These are phyloP conservation scores for Drosophila ercepeae DNA, from an alignment of 1,140 invertebrate species.

Conservation along the genomic window DNA sequence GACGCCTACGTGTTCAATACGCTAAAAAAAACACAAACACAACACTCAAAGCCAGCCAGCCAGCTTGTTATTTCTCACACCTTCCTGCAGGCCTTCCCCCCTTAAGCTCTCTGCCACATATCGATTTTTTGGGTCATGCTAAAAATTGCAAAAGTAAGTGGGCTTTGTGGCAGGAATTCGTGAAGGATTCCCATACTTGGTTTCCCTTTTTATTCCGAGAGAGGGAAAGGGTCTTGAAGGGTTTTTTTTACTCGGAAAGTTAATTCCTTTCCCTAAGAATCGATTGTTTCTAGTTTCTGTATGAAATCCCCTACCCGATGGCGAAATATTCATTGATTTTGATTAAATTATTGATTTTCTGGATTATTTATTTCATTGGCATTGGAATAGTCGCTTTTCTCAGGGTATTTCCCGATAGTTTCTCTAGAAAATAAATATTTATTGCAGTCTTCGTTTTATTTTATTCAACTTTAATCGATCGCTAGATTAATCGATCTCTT, in stretches of 20 bases:
- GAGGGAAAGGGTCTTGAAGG: background rate
- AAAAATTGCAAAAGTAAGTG: slow-evolving; percentile 37
- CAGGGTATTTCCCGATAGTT: slow-evolving; percentile 27
- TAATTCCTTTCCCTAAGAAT: background rate
- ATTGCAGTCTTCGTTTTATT: background rate
- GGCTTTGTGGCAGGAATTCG: slow-evolving; percentile 24
- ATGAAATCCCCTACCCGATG: background rate
- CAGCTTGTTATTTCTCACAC: slow-evolving; percentile 56
- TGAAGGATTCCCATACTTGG: slow-evolving; percentile 22
- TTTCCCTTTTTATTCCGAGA: slow-evolving; percentile 6
- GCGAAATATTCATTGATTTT: no score
- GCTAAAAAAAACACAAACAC: slow-evolving; percentile 19
- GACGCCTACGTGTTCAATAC: slow-evolving; percentile 57
- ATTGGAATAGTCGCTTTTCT: slow-evolving; percentile 15
- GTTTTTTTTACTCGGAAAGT: background rate
- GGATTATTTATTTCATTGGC: background rate
- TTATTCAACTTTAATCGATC: background rate
- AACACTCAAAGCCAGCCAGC: slow-evolving; percentile 39
- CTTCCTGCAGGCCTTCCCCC: background rate
- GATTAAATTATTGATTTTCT: background rate
- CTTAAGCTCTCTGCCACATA: slow-evolving; percentile 29
- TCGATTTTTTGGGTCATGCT: slow-evolving; percentile 46
- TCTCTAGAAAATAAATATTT: no score
- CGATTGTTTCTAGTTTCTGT: background rate
- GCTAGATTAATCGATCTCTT: slow-evolving; percentile 20